Evolutionary conservation across 2,113 vertebrate species (phyloP).

Genomic region (Nothobranchius furzeri): DNA sequence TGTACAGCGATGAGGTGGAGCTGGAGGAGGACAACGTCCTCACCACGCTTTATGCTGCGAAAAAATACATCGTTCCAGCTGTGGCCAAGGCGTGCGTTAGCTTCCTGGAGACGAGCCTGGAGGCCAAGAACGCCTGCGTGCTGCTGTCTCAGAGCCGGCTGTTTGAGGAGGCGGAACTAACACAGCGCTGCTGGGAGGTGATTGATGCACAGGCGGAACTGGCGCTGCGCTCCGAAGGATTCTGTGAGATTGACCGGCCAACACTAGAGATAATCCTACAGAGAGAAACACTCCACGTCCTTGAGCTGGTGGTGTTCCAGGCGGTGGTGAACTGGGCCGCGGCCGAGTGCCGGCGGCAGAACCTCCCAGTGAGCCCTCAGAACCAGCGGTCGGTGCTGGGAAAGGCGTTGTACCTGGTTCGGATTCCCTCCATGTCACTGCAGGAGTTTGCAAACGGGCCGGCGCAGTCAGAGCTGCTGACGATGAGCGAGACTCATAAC

Average conservation of each 20-base stretch:
- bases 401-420: constrained; percentile 87
- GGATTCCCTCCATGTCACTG: constrained; percentile 91
- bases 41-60: constrained; percentile 92
- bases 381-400: constrained; percentile 89
- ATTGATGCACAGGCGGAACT: constrained; percentile 94
- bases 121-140: constrained; percentile 93
- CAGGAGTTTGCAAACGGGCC: constrained; percentile 92
- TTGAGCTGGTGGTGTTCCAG: constrained; percentile 89
- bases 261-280: constrained; percentile 91
- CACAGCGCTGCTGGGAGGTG: constrained; percentile 95
- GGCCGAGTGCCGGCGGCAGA: constrained; percentile 89
- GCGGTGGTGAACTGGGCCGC: constrained; percentile 88
- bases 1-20: constrained; percentile 96
- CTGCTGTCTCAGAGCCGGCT: constrained; percentile 94
- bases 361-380: constrained; percentile 76
- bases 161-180: constrained; percentile 94
- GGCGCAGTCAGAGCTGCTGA: constrained; percentile 90
- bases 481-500: constrained; percentile 88
- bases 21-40: constrained; percentile 94
- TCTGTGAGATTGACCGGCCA: constrained; percentile 91
- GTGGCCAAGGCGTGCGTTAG: constrained; percentile 91
- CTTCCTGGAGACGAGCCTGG: constrained; percentile 94
- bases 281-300: constrained; percentile 90
- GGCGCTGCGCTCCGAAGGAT: constrained; percentile 89
- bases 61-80: constrained; percentile 95